Percentiles rank a stretch among this genome's conserved stretches.
phyloP scores from a whole-genome alignment of 1,140 invertebrate species.

The Battus philenor region DNA sequence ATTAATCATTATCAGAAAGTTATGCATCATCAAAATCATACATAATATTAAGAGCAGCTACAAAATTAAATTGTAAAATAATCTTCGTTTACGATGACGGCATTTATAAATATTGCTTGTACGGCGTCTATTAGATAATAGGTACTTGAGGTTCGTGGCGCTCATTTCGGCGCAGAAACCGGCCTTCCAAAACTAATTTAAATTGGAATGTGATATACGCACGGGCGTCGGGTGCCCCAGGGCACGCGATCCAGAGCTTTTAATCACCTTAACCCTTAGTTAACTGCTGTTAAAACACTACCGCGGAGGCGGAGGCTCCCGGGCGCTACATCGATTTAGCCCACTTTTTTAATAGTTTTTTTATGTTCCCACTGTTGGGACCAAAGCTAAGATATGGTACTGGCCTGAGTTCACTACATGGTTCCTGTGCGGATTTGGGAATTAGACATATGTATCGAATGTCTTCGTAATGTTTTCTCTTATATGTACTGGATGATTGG shows the following conservation, averaged over 20 bases:
- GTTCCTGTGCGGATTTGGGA: too few relatives aligned
- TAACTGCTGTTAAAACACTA: slow-evolving; percentile 48
- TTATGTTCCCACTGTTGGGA: too few relatives aligned
- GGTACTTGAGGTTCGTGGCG: slow-evolving; percentile 8
- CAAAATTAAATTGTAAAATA: too few relatives aligned
- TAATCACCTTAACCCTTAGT: slow-evolving; percentile 62
- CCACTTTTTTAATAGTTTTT: slow-evolving; percentile 13
- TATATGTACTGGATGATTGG: too few relatives aligned
- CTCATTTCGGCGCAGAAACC: slow-evolving; percentile 53
- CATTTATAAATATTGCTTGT: not conserved
- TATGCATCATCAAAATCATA: too few relatives aligned
- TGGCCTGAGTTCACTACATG: too few relatives aligned
- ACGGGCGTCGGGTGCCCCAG: slow-evolving; percentile 36
- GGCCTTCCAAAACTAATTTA: slow-evolving; percentile 65
- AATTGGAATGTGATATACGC: slow-evolving; percentile 72
- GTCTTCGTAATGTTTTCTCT: too few relatives aligned
- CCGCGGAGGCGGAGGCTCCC: slow-evolving; percentile 33
- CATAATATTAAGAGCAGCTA: not conserved
- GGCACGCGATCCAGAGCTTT: slow-evolving; percentile 51
- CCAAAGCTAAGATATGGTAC: too few relatives aligned
- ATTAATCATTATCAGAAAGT: too few relatives aligned
- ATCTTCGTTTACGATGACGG: not conserved
- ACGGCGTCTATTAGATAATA: slow-evolving; percentile 6
- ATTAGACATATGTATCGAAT: too few relatives aligned
- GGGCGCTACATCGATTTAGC: slow-evolving; percentile 19